Base-by-base conservation (phyloP, 1,140 invertebrate genomes). In the Reticulitermes speratus region DNA sequence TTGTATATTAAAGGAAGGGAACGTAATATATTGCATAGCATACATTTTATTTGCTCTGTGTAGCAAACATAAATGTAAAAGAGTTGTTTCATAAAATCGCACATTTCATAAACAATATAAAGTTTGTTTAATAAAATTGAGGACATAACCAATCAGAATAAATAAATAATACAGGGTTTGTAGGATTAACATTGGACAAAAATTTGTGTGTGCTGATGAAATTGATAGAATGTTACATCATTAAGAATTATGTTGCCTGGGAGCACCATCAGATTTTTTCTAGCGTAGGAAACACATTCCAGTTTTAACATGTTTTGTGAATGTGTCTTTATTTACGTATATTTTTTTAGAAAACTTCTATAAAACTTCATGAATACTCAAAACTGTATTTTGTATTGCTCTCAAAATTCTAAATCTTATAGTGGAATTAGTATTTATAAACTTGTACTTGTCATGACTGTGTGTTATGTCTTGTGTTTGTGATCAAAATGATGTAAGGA, bases 401-500 rank as follows among this genome's bases (percentile, higher is more conserved):
- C 25, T 75, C 65, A 75, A 30, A 75, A 75, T 30, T 75, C 65
- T 30, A 30, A 75, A 75, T 25, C n/a, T 75, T 25, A 75, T 48
- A 23, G 16, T 75, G 65, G 65, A 75, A 11, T 75, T 75, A 9
- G 65, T 75, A 75, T 75, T 75, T 75, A 30, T 75, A 75, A 75
- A 25, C 65, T 30, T 75, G 65, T n/a, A 75, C 9, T 6, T 30
- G 65, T 30, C n/a, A 25, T 75, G n/a, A 75, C n/a, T 75, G 65
- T 75, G 65, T 75, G 25, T 30, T 75, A 30, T 75, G 9, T 75
- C 25, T 75, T 75, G 25, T 75, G 59, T 65, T 23, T 65, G 25
- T 75, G n/a, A 75, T 75, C 25, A 75, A 14, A 75, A 75, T 75
- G 65, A 75, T 75, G n/a, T 75, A 75, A 75, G 65, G n/a, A 75